Conservation (phyloP, 2,113 vertebrate species). For the Hippocampus abdominalis region DNA sequence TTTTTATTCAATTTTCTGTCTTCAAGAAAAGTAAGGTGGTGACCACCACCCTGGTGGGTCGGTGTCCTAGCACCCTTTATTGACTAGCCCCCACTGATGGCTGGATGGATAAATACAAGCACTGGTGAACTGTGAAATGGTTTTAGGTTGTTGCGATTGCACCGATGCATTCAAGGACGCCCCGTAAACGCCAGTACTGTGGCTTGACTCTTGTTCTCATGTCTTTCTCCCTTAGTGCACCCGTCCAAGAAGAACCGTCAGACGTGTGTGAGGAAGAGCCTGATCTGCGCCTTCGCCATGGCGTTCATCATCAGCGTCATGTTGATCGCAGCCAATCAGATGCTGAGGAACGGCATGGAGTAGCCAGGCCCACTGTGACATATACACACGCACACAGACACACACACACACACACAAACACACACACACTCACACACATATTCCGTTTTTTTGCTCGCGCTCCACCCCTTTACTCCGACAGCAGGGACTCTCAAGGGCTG, state of each 20-base stretch:
- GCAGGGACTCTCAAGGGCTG: conserved; percentile 99
- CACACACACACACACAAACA: not conserved
- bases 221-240: conserved; percentile 77
- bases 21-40: too few relatives aligned
- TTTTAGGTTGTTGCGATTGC: not conserved
- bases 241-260: conserved; percentile 97
- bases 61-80: too few relatives aligned
- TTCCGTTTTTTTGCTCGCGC: conserved; percentile 41
- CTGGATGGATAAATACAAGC: too few relatives aligned
- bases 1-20: too few relatives aligned
- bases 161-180: not conserved
- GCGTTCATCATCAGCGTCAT: conserved; percentile 99
- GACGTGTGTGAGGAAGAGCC: conserved; percentile 97
- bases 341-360: conserved; percentile 98
- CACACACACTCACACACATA: too few relatives aligned
- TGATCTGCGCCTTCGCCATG: conserved; percentile 99
- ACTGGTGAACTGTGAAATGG: too few relatives aligned
- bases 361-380: conserved; percentile 77
- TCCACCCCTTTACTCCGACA: conserved; percentile 83
- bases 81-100: too few relatives aligned
- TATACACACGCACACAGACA: not conserved
- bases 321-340: conserved; percentile 99
- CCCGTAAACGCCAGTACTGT: not conserved
- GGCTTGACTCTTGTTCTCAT: not conserved
- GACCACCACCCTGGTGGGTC: too few relatives aligned